Evolutionary conservation across 2,797 vertebrate genomes (phyloP).

Genomic region (Catamblyrhynchus diadema): DNA sequence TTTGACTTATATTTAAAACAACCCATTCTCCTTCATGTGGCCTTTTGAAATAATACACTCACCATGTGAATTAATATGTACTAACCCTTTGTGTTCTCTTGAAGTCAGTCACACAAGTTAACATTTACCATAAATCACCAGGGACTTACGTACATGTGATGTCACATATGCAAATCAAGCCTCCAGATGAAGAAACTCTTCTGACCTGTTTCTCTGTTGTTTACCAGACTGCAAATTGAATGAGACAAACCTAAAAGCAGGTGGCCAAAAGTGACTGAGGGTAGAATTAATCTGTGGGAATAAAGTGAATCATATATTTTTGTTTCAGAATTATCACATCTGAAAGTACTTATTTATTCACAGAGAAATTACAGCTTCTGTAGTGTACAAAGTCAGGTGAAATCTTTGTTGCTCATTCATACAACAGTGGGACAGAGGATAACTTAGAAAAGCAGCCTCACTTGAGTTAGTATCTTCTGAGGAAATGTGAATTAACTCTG

Average conservation of each 20-base stretch:
- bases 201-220: neutral
- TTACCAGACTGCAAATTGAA: neutral
- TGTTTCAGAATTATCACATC: neutral
- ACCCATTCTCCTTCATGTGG: neutral
- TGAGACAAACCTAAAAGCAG: neutral
- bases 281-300: neutral
- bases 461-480: neutral
- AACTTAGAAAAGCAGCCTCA: neutral
- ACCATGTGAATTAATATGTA: neutral
- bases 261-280: neutral
- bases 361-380: neutral
- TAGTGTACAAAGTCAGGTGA: neutral
- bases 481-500: neutral
- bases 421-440: neutral
- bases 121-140: neutral
- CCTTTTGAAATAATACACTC: neutral
- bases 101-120: neutral
- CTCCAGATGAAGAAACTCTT: neutral
- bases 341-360: neutral
- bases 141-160: neutral
- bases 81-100: neutral
- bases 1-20: neutral
- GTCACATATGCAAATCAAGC: neutral
- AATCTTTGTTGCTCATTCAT: neutral
- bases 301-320: neutral